A percentile compares a stretch with the other conserved stretches of the same genome.
These are phyloP conservation scores for Rhagologus leucostigma DNA, from an alignment of 2,113 vertebrate species.

Conservation along the genomic window DNA sequence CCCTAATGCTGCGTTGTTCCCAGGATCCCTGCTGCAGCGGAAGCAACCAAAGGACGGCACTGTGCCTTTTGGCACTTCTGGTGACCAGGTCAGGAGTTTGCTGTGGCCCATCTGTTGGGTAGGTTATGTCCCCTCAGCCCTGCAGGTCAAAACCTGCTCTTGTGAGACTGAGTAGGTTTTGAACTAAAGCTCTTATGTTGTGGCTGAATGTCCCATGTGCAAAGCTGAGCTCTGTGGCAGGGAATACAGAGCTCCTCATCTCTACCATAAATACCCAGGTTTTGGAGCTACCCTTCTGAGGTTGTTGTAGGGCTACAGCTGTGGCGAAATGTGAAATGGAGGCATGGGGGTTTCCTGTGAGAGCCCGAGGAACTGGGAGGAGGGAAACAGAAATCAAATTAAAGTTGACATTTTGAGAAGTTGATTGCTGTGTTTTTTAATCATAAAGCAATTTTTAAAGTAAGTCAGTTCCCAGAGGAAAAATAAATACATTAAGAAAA, in stretches of 20 bases:
- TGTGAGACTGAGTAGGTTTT: not conserved
- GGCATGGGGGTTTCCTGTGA: not conserved
- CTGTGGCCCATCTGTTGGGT: rapidly evolving
- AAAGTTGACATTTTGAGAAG: not conserved
- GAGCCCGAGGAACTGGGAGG: not conserved
- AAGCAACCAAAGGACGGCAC: rapidly evolving
- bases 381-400: not conserved
- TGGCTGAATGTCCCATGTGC: not conserved
- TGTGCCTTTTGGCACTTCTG: not conserved
- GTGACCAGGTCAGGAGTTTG: not conserved
- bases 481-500: conserved; percentile 6
- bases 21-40: rapidly evolving
- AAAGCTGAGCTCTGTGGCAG: not conserved
- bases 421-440: conserved; percentile 17
- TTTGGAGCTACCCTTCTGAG: not conserved
- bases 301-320: not conserved
- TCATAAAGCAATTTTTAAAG: conserved; percentile 15
- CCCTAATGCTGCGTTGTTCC: rapidly evolving
- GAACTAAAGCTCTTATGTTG: not conserved
- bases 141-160: not conserved
- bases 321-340: not conserved
- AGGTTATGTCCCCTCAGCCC: not conserved
- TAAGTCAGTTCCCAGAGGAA: not conserved
- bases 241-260: not conserved
- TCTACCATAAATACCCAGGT: not conserved